Percentiles rank a stretch among this genome's conserved stretches.
Conservation (phyloP, 2,888 invertebrate genomes). For the Norana najaformis region DNA sequence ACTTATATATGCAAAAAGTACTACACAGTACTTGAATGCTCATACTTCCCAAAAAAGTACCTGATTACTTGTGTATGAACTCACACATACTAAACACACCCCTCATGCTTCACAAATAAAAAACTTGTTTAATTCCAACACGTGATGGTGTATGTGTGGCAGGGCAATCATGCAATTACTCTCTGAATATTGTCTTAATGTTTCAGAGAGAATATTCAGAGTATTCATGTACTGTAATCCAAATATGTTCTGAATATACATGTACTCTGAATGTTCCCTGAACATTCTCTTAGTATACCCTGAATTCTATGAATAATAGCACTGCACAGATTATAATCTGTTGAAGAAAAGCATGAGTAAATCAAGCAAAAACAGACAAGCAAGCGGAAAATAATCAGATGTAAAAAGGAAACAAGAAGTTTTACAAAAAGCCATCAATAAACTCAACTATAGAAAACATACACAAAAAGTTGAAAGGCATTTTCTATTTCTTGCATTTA, state of each 20-base stretch:
- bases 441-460: neutral
- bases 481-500: neutral
- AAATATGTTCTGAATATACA: neutral
- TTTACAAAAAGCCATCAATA: neutral
- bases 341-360: neutral
- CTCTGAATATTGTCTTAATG: neutral
- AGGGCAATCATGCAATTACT: neutral
- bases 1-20: no score
- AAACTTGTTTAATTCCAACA: neutral
- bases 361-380: neutral
- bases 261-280: neutral
- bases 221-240: neutral
- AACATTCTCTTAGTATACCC: neutral
- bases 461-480: neutral
- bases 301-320: neutral
- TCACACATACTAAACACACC: neutral
- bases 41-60: neutral
- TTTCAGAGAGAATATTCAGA: neutral
- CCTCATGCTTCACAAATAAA: neutral
- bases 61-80: neutral
- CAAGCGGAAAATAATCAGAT: constrained; percentile 1
- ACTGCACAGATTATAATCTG: neutral
- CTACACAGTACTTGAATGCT: neutral
- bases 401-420: neutral
- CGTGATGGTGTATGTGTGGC: neutral